Evolutionary conservation across 2,113 vertebrate genomes (phyloP).

Genomic region (Microcebus tavaratra): DNA sequence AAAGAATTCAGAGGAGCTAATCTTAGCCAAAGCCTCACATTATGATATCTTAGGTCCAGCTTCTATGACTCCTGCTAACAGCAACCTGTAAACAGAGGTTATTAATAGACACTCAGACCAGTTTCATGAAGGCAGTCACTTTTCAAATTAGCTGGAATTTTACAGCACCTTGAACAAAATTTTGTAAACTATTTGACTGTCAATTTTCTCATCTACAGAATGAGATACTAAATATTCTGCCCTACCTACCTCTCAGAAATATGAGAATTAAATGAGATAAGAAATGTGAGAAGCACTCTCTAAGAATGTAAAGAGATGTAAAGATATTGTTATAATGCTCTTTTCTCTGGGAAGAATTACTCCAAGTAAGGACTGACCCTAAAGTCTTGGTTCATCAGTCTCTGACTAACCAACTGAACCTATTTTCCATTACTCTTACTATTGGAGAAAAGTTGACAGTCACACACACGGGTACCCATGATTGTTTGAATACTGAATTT

Average conservation of each 20-base stretch:
- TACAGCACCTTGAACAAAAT: background rate
- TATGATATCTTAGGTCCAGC: background rate
- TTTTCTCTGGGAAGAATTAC: background rate
- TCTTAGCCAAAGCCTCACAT: background rate
- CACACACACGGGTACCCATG: background rate
- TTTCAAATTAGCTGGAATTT: background rate
- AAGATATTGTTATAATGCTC: background rate
- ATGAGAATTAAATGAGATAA: background rate
- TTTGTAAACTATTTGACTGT: background rate
- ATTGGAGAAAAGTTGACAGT: background rate
- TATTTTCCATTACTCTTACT: background rate
- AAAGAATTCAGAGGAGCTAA: background rate
- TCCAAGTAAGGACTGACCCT: background rate
- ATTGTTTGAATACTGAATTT: background rate
- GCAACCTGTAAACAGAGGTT: background rate
- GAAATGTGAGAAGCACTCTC: background rate
- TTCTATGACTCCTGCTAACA: background rate
- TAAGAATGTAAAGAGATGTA: background rate
- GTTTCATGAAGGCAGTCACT: background rate
- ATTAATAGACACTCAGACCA: background rate
- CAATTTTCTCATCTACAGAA: background rate
- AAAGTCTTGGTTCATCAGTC: background rate
- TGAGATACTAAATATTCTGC: background rate
- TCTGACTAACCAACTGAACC: background rate
- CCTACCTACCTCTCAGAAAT: background rate